These are phyloP conservation scores for Pogonophryne albipinna DNA, from an alignment of 2,797 vertebrate genomes.

Conservation along the genomic window DNA sequence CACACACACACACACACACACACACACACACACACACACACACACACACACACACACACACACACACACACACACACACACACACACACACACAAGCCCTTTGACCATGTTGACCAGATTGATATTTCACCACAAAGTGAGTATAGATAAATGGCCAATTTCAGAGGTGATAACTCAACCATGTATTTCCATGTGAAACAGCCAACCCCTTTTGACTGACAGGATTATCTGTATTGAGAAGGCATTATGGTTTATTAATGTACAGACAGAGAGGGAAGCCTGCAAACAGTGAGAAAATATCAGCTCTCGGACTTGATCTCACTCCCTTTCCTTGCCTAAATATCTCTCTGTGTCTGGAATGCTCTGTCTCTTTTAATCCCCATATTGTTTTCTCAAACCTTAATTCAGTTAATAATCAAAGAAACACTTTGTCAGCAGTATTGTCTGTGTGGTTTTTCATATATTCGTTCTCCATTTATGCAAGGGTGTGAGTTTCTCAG, in stretches of 20 bases:
- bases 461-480: slow-evolving; percentile 27
- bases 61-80: slow-evolving; percentile 10
- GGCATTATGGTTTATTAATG: slow-evolving; percentile 65
- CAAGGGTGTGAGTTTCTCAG: neutral
- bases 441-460: slow-evolving; percentile 21
- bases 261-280: slow-evolving; percentile 48
- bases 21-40: slow-evolving; percentile 11
- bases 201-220: slow-evolving; percentile 64
- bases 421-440: slow-evolving; percentile 51
- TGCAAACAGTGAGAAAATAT: slow-evolving; percentile 59
- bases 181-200: slow-evolving; percentile 62
- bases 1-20: slow-evolving; percentile 12
- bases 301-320: slow-evolving; percentile 14
- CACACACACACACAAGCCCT: neutral
- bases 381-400: slow-evolving; percentile 33
- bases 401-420: slow-evolving; percentile 32
- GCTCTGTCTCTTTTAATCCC: slow-evolving; percentile 18
- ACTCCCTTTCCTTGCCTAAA: slow-evolving; percentile 9
- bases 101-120: slow-evolving; percentile 39
- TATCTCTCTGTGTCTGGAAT: slow-evolving; percentile 31
- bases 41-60: neutral
- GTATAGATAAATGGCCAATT: slow-evolving; percentile 71
- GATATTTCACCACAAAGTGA: slow-evolving; percentile 41
- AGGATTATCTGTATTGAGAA: slow-evolving; percentile 69
- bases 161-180: slow-evolving; percentile 58